Evolutionary conservation across 2,888 invertebrate genomes (phyloP).

Genomic region (Zaprionus obscuricornis): DNA sequence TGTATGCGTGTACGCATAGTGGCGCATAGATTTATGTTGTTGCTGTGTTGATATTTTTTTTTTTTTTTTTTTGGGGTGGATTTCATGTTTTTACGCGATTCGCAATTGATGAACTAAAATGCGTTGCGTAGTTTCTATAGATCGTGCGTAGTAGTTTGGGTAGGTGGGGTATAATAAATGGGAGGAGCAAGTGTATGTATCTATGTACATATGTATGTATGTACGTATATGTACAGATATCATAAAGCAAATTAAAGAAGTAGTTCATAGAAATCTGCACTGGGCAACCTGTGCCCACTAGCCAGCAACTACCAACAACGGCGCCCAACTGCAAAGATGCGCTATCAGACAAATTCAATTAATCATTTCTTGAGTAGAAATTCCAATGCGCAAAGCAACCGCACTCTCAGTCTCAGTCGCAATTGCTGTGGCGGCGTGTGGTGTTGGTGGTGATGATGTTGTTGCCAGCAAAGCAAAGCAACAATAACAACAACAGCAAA

Average conservation of each 20-base stretch:
- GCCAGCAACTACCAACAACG: slow-evolving; percentile 12
- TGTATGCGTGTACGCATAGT: slow-evolving; percentile 18
- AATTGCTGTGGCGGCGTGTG: slow-evolving; percentile 2
- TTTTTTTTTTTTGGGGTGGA: slow-evolving; percentile 72
- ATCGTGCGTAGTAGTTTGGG: neutral
- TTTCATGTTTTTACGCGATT: slow-evolving; percentile 55
- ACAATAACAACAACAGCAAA: slow-evolving; percentile 12
- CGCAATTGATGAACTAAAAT: slow-evolving; percentile 30
- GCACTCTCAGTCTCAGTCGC: neutral
- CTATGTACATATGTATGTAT: slow-evolving; percentile 4
- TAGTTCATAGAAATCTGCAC: slow-evolving; percentile 2
- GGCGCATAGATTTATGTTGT: slow-evolving; percentile 52
- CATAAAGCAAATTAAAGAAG: neutral
- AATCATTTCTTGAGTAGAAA: slow-evolving; percentile 71
- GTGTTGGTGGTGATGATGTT: too few relatives aligned
- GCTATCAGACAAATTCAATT: slow-evolving; percentile 69
- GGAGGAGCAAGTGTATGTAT: slow-evolving; percentile 7
- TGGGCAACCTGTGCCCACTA: slow-evolving; percentile 33
- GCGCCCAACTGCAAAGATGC: slow-evolving; percentile 61
- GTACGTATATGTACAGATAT: neutral
- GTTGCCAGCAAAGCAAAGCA: too few relatives aligned
- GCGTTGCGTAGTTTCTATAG: slow-evolving; percentile 45
- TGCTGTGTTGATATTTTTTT: slow-evolving; percentile 32
- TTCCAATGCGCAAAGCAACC: slow-evolving; percentile 45
- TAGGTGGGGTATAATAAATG: too few relatives aligned